phyloP scores from a whole-genome alignment of 2,113 vertebrate species.

The Pelecanus crispus region DNA sequence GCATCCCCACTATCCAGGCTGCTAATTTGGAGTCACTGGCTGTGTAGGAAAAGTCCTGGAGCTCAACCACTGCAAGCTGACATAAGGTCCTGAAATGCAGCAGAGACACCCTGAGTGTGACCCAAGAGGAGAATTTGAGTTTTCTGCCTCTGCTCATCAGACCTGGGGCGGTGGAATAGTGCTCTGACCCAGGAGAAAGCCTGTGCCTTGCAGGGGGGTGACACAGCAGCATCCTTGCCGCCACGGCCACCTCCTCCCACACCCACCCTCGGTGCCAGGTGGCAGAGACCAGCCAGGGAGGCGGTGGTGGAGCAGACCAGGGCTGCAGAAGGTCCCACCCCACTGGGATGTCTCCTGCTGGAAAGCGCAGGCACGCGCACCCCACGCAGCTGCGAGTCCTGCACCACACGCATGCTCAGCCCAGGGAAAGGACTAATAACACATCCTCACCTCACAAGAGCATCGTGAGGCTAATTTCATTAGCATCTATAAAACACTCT shows the following conservation, averaged over 20 bases:
- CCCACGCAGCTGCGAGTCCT: background rate
- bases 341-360: rapidly evolving
- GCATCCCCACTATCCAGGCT: background rate
- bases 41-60: background rate
- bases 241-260: rapidly evolving
- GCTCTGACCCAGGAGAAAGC: background rate
- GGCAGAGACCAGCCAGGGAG: background rate
- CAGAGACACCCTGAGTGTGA: rapidly evolving
- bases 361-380: background rate
- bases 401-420: background rate
- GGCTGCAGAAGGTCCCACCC: background rate
- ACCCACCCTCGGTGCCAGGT: background rate
- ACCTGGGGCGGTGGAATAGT: background rate
- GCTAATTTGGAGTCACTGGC: background rate
- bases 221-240: background rate
- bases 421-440: background rate
- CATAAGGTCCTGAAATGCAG: background rate
- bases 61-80: background rate
- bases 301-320: background rate
- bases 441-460: background rate
- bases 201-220: background rate
- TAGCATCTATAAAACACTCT: background rate
- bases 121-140: background rate
- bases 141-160: background rate
- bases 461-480: constrained; percentile 6